Percentiles rank a stretch among this genome's conserved stretches.
These are phyloP conservation scores for Drepana falcataria DNA, from an alignment of 2,888 invertebrate genomes.

Conservation along the genomic window DNA sequence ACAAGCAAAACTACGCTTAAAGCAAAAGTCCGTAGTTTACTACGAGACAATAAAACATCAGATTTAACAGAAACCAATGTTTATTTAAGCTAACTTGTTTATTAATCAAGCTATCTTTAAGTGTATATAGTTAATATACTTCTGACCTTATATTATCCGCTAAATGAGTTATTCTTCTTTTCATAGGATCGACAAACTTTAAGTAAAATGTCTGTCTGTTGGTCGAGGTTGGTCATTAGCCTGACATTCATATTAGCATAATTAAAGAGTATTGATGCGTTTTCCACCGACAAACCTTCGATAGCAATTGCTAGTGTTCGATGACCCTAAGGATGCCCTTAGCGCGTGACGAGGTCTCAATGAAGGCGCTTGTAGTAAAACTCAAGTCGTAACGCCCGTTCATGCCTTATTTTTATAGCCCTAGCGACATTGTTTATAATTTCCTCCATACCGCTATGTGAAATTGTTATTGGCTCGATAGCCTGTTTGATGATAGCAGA, in stretches of 20 bases:
- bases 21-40: too few relatives aligned
- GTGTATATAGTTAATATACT: neutral
- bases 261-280: conserved; percentile 54
- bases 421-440: conserved; percentile 45
- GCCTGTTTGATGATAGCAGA: conserved; percentile 16
- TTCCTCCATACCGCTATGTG: conserved; percentile 31
- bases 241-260: conserved; percentile 27
- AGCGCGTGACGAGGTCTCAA: conserved; percentile 65
- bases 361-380: conserved; percentile 31
- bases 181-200: conserved; percentile 6
- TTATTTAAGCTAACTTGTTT: neutral
- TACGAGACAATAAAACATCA: too few relatives aligned
- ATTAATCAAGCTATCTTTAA: neutral
- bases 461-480: conserved; percentile 18
- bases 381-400: conserved; percentile 35
- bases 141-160: neutral
- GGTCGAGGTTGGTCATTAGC: conserved; percentile 23
- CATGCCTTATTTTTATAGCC: conserved; percentile 54
- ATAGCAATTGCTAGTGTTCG: conserved; percentile 43
- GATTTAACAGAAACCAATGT: too few relatives aligned
- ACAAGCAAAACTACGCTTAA: too few relatives aligned
- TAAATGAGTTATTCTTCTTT: neutral
- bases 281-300: conserved; percentile 49
- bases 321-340: conserved; percentile 63
- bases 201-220: conserved; percentile 11